Base-by-base conservation (phyloP, 2,113 vertebrate genomes). In the Prunella fulvescens region DNA sequence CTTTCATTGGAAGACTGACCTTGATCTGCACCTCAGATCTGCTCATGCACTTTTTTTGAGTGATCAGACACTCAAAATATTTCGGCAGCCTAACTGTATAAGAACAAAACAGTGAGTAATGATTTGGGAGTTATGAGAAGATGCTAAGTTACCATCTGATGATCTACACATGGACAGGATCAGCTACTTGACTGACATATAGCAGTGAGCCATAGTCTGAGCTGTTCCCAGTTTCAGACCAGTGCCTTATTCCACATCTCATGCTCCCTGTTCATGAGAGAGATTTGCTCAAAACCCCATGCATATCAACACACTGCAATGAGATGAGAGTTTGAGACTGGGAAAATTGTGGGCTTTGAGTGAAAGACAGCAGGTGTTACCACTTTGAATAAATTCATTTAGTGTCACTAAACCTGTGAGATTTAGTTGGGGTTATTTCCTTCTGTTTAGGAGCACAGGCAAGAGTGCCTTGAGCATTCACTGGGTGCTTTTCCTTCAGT, bases 401-500 rank as follows among this genome's bases (percentile, higher is more conserved):
- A 61, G 14, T 64, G 29, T 61, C 66, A 28, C 8, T 39, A 56
- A 40, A 69, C 14, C 10, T 57, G 28, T 17, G 9, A 13, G 7
- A 37, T 95, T 81, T 67, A 3, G 26, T 78, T 87, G 33, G 2
- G 2, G 0, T 73, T 70, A 33, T n/a, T 9, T 47, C 11, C 31
- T 88, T 44, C 26, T 48, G 2, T 54, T 66, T 81, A 86, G 37
- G 10, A 74, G 5, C 25, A 60, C 9, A 69, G 24, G 19, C 37
- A 45, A 57, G 19, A 76, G 16, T 58, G 23, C 35, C 45, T 26
- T 47, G 40, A 57, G 28, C 14, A 48, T 64, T 89, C 50, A 56
- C n/a, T 89, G 91, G 61, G 89, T 96, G 81, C 74, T 53, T 95
- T 95, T 82, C 15, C 48, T 91, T 89, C 84, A 76, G 70, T 79